Evolutionary conservation across 1,140 invertebrate genomes (phyloP), one percentile per base, ranked within the genome.

Genomic region (Popillia japonica): DNA sequence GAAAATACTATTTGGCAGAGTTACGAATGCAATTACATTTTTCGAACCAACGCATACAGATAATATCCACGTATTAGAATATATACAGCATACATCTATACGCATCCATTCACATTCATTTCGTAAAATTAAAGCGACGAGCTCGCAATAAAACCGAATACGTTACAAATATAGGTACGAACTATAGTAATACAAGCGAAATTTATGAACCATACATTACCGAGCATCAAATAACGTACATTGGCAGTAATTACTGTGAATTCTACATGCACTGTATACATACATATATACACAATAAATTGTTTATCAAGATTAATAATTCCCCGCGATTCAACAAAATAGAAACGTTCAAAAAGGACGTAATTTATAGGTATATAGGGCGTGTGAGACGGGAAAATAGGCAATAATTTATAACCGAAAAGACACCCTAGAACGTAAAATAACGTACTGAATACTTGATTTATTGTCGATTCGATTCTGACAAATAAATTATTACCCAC

Each of bases 401-500:
- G 61, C 61, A 68, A 68, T 68, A 68, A 68, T 68, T 68, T 68
- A 68, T 22, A 11, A 68, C n/a, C 61, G 61, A 68, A 34, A 68
- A 34, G 61, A 23, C 22, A 68, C 61, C 61, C 61, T 22, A 68
- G 61, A 68, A 22, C 61, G 61, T 22, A 68, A 68, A 68, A 68
- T 68, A 34, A 20, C 61, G 27, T 68, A 68, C 61, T 68, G 61
- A 68, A 68, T 68, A 34, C 61, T 68, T 68, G 61, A 68, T 68
- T 68, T 68, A 68, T 68, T 22, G 61, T 14, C 61, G 61, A 68
- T 68, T 68, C 61, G 61, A 68, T 22, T 68, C 17, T 68, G 61
- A 68, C 61, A 68, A 68, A 68, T 68, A 68, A 68, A 68, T 68
- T 68, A 68, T 68, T 68, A 55, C 48, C 48, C 48, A 55, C 17